Percentiles rank a stretch among this genome's conserved stretches.
phyloP scores from a whole-genome alignment of 2,797 vertebrate species.

The Enteromius radiatus region DNA sequence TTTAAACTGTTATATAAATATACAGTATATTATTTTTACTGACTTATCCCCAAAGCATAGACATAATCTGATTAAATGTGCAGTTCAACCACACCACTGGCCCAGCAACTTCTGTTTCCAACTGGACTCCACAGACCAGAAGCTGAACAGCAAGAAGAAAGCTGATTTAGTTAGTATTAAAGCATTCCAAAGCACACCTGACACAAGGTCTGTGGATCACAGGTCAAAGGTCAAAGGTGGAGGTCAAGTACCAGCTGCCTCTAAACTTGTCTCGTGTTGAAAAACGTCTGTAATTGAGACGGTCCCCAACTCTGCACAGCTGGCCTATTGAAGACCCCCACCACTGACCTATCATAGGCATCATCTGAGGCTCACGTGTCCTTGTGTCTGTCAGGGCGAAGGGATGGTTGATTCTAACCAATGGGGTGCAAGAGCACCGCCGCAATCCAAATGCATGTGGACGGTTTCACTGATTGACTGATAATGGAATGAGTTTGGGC shows the following conservation, averaged over 20 bases:
- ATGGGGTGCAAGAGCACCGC: conserved; percentile 40
- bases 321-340: conserved; percentile 58
- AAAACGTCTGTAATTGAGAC: neutral
- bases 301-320: conserved; percentile 19
- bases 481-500: conserved; percentile 56
- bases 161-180: conserved; percentile 53
- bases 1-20: neutral
- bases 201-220: conserved; percentile 72
- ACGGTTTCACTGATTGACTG: conserved; percentile 26
- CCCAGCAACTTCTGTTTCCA: conserved; percentile 29
- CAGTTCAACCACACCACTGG: neutral
- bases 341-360: conserved; percentile 62
- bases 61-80: neutral
- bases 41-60: neutral
- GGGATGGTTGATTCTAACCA: conserved; percentile 29
- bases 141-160: conserved; percentile 41
- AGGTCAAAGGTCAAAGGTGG: conserved; percentile 57
- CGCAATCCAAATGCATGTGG: conserved; percentile 58
- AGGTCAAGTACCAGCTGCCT: conserved; percentile 57
- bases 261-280: neutral
- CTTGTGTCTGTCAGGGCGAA: conserved; percentile 65
- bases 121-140: conserved; percentile 21
- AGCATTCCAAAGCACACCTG: conserved; percentile 60
- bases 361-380: conserved; percentile 62
- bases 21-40: neutral